Evolutionary conservation across 2,113 vertebrate genomes (phyloP), one percentile per base, ranked within the genome.

Genomic region (Thomomys bottae): DNA sequence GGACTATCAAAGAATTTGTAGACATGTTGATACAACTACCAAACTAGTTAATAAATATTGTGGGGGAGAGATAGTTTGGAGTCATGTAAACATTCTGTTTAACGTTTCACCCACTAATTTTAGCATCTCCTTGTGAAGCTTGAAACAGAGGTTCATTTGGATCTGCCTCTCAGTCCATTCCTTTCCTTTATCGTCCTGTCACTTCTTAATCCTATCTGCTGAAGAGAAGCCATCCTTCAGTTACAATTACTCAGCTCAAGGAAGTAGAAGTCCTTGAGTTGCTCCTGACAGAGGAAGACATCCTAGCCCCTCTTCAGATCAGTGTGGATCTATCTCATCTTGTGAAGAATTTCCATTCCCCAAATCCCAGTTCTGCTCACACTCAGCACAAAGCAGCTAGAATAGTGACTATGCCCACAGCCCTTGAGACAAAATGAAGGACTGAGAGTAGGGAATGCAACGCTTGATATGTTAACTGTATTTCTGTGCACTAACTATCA

Each of bases 21-120:
- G 64, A 68, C 28, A 32, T n/a, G 24, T 89, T 89, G 82, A 72
- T 17, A 54, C 49, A 93, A 68, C 4, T 20, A 79, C 20, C 28
- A 67, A 18, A 40, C 1, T 34, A 61, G 49, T 54, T 54, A 54
- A 68, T 89, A 80, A 36, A 26, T 81, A 73, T 59, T 73, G n/a
- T 89, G 11, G 11, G 14, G 42, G 10, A 54, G 8, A 85, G 38
- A 81, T 38, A 63, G n/a, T 93, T 93, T 73, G 64, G 73, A 24
- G 26, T 36, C 59, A 24, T 82, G 12, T 2, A 92, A 90, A 71
- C 76, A 30, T 54, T 2, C 68, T 42, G 0, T 67, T 77, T 79
- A 30, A 87, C 81, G 54, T 63, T 90, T 82, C 49, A 88, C 4
- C 21, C 26, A 64, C 21, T 42, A 21, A 36, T 67, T 93, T 92